Percentiles rank a stretch among this genome's conserved stretches.
These are phyloP conservation scores for Psophia crepitans DNA, from an alignment of 2,113 vertebrate genomes.

Conservation along the genomic window DNA sequence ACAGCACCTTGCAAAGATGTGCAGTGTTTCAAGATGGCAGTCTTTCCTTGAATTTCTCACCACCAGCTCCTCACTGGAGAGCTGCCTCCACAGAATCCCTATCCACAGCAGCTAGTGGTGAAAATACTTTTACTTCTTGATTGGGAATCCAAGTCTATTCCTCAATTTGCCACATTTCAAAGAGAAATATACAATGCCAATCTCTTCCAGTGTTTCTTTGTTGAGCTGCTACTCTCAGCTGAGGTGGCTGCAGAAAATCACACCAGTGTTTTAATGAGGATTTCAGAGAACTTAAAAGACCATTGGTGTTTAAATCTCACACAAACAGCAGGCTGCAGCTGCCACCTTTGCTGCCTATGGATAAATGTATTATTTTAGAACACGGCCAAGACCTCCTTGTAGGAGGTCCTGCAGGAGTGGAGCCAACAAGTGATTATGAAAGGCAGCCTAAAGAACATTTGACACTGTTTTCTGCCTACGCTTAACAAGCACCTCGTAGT, in stretches of 20 bases:
- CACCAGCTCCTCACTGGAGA: neutral
- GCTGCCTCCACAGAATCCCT: neutral
- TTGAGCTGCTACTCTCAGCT: neutral
- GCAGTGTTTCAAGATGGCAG: neutral
- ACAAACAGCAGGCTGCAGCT: conserved; percentile 48
- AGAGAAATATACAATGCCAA: neutral
- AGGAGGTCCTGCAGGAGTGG: conserved; percentile 19
- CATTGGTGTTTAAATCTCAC: conserved; percentile 44
- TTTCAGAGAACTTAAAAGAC: conserved; percentile 39
- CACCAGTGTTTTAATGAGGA: conserved; percentile 40
- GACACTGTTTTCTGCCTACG: conserved; percentile 47
- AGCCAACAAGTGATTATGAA: conserved; percentile 49
- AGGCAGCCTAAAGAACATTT: conserved; percentile 57
- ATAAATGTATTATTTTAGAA: conserved; percentile 53
- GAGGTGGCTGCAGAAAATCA: conserved; percentile 23
- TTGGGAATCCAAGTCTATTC: neutral
- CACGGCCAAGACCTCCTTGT: conserved; percentile 42
- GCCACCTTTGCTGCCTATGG: conserved; percentile 37
- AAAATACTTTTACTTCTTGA: neutral
- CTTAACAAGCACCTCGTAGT: conserved; percentile 49
- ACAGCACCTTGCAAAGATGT: neutral
- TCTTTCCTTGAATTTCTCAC: neutral
- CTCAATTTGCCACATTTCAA: neutral
- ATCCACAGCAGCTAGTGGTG: neutral
- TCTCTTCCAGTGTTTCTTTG: neutral